A percentile compares a stretch with the other conserved stretches of the same genome.
Evolutionary conservation across 2,888 invertebrate species (phyloP).

Genomic region (Coelopa pilipes): DNA sequence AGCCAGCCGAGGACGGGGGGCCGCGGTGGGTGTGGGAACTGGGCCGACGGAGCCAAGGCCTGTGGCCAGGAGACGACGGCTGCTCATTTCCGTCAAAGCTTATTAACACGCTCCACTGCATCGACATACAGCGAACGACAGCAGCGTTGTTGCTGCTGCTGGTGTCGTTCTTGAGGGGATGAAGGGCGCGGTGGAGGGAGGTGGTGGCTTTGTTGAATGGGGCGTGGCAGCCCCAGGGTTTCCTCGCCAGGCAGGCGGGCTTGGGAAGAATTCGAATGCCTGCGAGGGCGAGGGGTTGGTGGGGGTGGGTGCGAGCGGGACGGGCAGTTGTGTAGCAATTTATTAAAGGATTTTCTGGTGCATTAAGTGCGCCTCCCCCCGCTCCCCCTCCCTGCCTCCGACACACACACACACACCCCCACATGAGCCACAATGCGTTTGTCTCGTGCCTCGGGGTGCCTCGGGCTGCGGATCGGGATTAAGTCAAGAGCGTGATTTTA

Average conservation of each 20-base stretch:
- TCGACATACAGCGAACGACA: no score
- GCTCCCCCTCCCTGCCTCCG: background rate
- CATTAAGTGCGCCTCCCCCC: background rate
- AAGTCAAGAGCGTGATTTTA: no score
- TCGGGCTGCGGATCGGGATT: no score
- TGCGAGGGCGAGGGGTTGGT: background rate
- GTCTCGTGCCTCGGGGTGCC: no score
- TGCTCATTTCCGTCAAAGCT: conserved; percentile 5
- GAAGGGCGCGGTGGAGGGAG: background rate
- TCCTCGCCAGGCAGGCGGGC: no score
- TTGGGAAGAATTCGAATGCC: no score
- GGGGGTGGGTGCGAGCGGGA: background rate
- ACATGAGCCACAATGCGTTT: background rate
- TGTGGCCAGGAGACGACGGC: no score
- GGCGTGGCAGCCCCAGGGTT: no score
- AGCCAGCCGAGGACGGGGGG: no score
- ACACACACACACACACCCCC: background rate
- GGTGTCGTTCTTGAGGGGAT: background rate
- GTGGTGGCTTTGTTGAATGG: background rate
- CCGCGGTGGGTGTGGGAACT: no score
- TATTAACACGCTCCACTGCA: conserved; percentile 26
- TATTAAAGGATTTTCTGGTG: conserved; percentile 26
- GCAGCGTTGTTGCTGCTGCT: background rate
- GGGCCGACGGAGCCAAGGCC: no score
- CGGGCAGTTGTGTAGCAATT: background rate